Evolutionary conservation across 2,113 vertebrate species (phyloP).

Genomic region (Nycticryphes semicollaris): DNA sequence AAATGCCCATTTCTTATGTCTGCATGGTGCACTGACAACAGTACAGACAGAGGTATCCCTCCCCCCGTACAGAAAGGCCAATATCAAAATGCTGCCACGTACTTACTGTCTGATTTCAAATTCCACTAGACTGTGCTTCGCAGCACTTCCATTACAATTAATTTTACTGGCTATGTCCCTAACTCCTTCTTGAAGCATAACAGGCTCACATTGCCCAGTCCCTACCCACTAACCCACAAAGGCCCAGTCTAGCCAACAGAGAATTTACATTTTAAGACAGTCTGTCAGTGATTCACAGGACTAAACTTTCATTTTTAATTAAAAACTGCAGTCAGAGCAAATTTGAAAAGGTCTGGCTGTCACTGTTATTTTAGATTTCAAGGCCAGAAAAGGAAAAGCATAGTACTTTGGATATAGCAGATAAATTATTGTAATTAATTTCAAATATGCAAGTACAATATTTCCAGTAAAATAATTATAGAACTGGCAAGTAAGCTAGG

Average conservation of each 20-base stretch:
- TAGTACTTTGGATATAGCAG: neutral
- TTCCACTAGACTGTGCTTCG: neutral
- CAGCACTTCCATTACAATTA: neutral
- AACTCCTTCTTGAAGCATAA: neutral
- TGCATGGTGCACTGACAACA: neutral
- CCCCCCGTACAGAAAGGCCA: fast-evolving
- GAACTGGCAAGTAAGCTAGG: neutral
- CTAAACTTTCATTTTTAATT: neutral
- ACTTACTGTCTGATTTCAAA: neutral
- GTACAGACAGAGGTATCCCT: neutral
- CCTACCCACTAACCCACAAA: neutral
- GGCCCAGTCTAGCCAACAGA: neutral
- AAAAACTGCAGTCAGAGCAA: neutral
- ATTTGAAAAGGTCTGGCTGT: neutral
- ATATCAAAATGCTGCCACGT: neutral
- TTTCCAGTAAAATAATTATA: neutral
- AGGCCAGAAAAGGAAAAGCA: neutral
- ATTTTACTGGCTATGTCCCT: neutral
- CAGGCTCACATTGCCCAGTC: neutral
- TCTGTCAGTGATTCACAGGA: neutral
- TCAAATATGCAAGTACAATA: neutral
- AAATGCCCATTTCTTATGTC: neutral
- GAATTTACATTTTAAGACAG: neutral
- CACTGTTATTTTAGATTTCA: neutral
- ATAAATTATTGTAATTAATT: neutral